These are phyloP conservation scores for Pseudoatta argentina DNA, from an alignment of 1,140 invertebrate genomes.

Conservation along the genomic window DNA sequence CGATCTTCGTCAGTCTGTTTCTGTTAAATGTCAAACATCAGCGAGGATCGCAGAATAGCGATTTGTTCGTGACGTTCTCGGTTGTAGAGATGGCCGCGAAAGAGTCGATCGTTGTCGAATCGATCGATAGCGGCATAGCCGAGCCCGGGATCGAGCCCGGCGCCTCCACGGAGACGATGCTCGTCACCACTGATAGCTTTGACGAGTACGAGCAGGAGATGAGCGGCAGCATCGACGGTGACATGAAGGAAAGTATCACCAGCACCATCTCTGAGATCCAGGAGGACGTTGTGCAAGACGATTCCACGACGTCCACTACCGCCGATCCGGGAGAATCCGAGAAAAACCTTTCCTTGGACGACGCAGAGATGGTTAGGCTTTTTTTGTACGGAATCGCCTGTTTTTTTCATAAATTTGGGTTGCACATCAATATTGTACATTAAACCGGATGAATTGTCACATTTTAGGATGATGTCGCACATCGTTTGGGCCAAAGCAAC, in stretches of 20 bases:
- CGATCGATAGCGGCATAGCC: conserved; percentile 79
- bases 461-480: conserved; percentile 81
- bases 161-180: conserved; percentile 88
- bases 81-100: conserved; percentile 77
- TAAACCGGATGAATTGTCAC: not conserved
- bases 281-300: conserved; percentile 85
- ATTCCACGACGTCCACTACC: conserved; percentile 68
- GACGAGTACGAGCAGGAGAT: conserved; percentile 90
- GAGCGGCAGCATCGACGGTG: conserved; percentile 88
- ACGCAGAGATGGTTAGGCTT: conserved; percentile 78
- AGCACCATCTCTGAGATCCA: conserved; percentile 88
- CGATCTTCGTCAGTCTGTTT: conserved; percentile 55
- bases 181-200: conserved; percentile 90
- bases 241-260: conserved; percentile 83
- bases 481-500: conserved; percentile 80
- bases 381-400: conserved; percentile 51
- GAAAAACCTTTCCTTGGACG: conserved; percentile 74
- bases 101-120: conserved; percentile 68
- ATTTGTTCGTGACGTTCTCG: conserved; percentile 19
- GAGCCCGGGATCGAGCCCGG: conserved; percentile 87
- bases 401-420: not conserved
- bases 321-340: conserved; percentile 64
- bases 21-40: conserved; percentile 66
- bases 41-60: conserved; percentile 50
- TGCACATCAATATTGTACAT: too few species aligned